Percentiles rank a stretch among this genome's conserved stretches.
Conservation (phyloP, 1,140 invertebrate species). For the Eriocheir sinensis region DNA sequence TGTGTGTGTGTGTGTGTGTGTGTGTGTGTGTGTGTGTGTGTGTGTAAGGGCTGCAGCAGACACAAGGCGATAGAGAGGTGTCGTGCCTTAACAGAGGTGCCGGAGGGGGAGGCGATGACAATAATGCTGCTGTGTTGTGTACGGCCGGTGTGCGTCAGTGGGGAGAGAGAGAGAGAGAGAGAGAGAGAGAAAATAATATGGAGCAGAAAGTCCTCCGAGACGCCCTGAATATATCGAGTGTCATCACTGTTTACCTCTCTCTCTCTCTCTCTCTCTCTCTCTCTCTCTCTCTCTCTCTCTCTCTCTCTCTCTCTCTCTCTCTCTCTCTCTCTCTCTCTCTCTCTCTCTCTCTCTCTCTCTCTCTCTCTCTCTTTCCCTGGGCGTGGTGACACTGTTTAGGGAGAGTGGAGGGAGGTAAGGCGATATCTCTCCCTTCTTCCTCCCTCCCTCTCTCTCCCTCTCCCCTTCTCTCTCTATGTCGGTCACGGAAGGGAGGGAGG, state of each 20-base stretch:
- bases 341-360: not conserved
- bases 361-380: not conserved
- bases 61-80: too few species aligned
- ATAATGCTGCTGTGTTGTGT: not conserved
- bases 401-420: too few species aligned
- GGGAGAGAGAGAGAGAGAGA: constrained; percentile 24
- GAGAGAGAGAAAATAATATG: not conserved
- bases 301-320: constrained; percentile 43
- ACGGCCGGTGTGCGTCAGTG: not conserved
- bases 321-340: constrained; percentile 24
- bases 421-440: too few species aligned
- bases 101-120: too few species aligned
- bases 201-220: not conserved
- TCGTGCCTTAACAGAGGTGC: too few species aligned
- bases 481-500: too few species aligned
- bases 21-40: constrained; percentile 53
- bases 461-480: not conserved
- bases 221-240: too few species aligned
- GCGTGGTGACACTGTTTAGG: not conserved
- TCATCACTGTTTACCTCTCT: not conserved
- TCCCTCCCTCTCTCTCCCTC: not conserved
- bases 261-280: constrained; percentile 27
- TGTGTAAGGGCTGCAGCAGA: not conserved
- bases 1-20: constrained; percentile 45
- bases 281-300: constrained; percentile 35